Conservation (phyloP, 1,140 invertebrate species). For the Acromyrmex echinatior region DNA sequence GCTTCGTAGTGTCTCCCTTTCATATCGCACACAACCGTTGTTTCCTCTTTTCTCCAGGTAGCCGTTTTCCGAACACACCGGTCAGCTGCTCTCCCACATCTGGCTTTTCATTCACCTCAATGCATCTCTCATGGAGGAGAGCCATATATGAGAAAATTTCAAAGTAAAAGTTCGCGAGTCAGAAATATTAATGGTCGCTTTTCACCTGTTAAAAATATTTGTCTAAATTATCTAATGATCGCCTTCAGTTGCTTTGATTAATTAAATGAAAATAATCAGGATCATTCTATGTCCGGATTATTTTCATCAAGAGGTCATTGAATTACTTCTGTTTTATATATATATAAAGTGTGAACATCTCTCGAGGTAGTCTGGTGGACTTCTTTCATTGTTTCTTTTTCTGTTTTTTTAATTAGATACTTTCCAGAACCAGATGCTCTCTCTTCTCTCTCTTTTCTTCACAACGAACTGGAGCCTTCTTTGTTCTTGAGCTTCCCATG, state of each 20-base stretch:
- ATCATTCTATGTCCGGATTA: background rate
- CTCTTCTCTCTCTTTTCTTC: background rate
- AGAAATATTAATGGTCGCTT: background rate
- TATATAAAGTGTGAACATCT: background rate
- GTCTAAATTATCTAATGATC: background rate
- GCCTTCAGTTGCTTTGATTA: background rate
- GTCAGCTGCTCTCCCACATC: constrained; percentile 59
- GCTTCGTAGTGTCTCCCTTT: background rate
- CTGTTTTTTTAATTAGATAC: constrained; percentile 56
- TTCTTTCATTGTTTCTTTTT: constrained; percentile 41
- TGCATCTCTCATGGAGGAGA: background rate
- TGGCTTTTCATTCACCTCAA: background rate
- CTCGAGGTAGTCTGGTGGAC: constrained; percentile 1
- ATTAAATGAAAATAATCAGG: constrained; percentile 3
- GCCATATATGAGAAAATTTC: background rate
- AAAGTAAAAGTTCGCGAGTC: constrained; percentile 21
- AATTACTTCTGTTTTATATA: background rate
- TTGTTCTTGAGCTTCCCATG: constrained; percentile 27
- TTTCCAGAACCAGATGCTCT: constrained; percentile 58
- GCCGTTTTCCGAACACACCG: constrained; percentile 33
- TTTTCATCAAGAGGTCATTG: background rate
- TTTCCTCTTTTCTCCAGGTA: constrained; percentile 21
- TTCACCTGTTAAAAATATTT: background rate
- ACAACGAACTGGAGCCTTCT: background rate
- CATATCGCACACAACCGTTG: background rate